Evolutionary conservation across 2,113 vertebrate genomes (phyloP).

Genomic region (Sula dactylatra): DNA sequence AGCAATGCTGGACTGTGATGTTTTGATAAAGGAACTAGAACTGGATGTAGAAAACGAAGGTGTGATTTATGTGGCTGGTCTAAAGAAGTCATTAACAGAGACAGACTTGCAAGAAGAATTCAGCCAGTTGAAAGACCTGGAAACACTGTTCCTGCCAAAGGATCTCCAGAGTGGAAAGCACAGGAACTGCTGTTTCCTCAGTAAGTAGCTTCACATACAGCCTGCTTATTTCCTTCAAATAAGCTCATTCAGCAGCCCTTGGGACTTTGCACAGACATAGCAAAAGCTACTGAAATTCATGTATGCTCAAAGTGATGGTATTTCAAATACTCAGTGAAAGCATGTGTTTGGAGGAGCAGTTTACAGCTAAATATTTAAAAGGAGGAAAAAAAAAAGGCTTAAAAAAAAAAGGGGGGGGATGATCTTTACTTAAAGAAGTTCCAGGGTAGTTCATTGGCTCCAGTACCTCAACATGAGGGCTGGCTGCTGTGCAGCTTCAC

Average conservation of each 20-base stretch:
- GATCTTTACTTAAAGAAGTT: not conserved
- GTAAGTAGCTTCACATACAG: conserved; percentile 71
- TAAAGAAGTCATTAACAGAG: conserved; percentile 67
- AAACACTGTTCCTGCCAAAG: conserved; percentile 71
- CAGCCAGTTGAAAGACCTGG: conserved; percentile 68
- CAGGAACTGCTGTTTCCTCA: conserved; percentile 76
- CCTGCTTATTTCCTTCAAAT: not conserved
- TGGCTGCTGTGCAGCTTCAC: not conserved
- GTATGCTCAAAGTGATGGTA: not conserved
- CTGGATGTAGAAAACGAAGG: conserved; percentile 72
- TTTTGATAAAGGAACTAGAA: conserved; percentile 73
- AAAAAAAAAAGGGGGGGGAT: not conserved
- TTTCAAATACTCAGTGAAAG: not conserved
- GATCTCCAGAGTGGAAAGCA: conserved; percentile 62
- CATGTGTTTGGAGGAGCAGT: not conserved
- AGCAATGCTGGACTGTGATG: conserved; percentile 78
- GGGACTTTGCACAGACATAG: not conserved
- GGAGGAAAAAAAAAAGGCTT: not conserved
- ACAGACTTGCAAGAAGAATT: conserved; percentile 71
- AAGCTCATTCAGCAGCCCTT: not conserved
- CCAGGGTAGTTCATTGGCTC: not conserved
- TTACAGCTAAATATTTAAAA: not conserved
- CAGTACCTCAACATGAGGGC: not conserved
- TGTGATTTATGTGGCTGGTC: conserved; percentile 75
- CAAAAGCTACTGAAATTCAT: not conserved